Conservation (phyloP, 2,888 invertebrate genomes). For the Apocheima hispidaria region DNA sequence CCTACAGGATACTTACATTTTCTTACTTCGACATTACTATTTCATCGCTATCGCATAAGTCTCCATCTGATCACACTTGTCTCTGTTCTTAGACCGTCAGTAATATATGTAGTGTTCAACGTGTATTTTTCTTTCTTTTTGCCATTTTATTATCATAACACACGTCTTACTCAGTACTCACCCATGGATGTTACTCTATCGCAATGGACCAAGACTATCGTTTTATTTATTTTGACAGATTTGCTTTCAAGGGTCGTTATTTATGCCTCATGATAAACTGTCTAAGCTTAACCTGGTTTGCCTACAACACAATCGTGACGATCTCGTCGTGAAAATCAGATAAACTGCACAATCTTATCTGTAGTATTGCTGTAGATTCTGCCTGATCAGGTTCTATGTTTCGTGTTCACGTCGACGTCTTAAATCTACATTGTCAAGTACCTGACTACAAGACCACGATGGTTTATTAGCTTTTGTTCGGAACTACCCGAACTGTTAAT, state of each 20-base stretch:
- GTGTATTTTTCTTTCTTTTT: no score
- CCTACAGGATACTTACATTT: neutral
- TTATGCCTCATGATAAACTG: constrained; percentile 2
- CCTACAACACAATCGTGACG: constrained; percentile 13
- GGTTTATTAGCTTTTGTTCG: constrained; percentile 8
- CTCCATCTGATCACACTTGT: no score
- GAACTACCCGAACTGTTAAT: neutral
- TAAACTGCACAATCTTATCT: constrained; percentile 26
- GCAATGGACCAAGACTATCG: neutral
- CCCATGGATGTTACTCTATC: neutral
- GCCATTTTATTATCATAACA: neutral
- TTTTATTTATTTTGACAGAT: neutral
- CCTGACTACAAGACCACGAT: constrained; percentile 17
- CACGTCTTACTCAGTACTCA: neutral
- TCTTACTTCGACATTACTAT: neutral
- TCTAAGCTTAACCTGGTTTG: constrained; percentile 2
- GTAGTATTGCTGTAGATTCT: neutral
- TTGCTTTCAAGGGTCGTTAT: neutral
- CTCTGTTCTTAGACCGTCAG: no score
- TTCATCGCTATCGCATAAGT: neutral
- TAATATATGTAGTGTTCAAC: neutral
- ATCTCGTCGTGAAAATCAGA: constrained; percentile 22
- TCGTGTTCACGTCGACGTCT: constrained; percentile 30
- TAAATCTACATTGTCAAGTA: constrained; percentile 26
- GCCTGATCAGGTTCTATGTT: constrained; percentile 36